Evolutionary conservation across 2,888 invertebrate species (phyloP).

Genomic region (Ernsta delagoae): DNA sequence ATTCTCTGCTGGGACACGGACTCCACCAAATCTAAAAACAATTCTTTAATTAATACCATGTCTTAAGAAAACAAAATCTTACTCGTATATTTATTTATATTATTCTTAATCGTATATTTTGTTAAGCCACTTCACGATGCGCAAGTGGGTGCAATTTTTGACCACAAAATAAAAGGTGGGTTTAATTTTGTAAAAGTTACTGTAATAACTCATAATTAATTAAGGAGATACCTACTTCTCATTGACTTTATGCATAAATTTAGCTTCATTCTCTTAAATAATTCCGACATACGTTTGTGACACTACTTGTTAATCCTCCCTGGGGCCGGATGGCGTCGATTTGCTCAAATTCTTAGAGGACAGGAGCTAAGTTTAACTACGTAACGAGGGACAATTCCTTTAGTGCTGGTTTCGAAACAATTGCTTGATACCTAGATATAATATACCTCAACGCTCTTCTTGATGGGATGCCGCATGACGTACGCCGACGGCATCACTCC

Average conservation of each 20-base stretch:
- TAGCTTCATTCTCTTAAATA: conserved; percentile 76
- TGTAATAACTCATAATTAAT: neutral
- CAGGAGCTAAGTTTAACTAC: conserved; percentile 58
- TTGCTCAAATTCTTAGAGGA: conserved; percentile 82
- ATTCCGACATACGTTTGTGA: conserved; percentile 72
- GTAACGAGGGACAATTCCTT: conserved; percentile 59
- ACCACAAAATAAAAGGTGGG: too few species aligned
- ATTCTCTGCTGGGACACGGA: conserved; percentile 91
- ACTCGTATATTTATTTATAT: too few species aligned
- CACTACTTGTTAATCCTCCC: conserved; percentile 72
- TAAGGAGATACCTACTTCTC: neutral
- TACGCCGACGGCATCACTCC: conserved; percentile 90
- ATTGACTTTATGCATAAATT: conserved; percentile 53
- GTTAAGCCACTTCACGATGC: neutral
- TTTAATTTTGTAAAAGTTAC: too few species aligned
- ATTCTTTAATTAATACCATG: neutral
- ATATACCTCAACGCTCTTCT: conserved; percentile 89
- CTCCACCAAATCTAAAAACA: conserved; percentile 91
- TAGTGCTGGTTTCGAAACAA: conserved; percentile 59
- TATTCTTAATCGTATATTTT: too few species aligned
- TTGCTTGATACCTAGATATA: conserved; percentile 33
- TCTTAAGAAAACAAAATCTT: neutral
- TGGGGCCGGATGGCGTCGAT: conserved; percentile 80
- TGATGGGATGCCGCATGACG: conserved; percentile 90
- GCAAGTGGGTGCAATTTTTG: too few species aligned